Evolutionary conservation across 2,797 vertebrate genomes (phyloP), one percentile per base, ranked within the genome.

Genomic region (Saguinus oedipus): DNA sequence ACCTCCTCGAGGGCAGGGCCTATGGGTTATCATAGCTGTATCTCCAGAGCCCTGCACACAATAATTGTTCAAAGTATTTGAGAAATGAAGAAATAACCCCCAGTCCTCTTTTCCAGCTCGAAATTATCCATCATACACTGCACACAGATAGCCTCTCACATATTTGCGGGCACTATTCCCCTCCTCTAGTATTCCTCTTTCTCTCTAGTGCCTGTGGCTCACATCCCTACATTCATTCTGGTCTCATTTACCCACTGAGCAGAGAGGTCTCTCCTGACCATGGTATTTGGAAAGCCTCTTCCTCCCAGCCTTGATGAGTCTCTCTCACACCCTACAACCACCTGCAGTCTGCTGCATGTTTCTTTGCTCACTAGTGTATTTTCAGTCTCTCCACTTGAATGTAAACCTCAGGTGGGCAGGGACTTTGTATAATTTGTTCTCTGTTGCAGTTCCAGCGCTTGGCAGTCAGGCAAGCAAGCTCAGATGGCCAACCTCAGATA

Each of bases 211-310:
- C 53, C 87, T 20, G 14, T 11, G 7, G 50, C 42, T 91, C 42
- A n/a, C 17, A 42, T 55, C 76, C 27, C 64, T 50, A 57, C 39
- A 59, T 75, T 39, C 39, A 50, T 20, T 75, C 64, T 82, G 30
- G 30, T 78, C 81, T 42, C 50, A 57, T 22, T 26, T 20, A 27
- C 1, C 44, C 20, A 39, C 59, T 87, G 50, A 9, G 2, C 80
- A 89, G 27, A 33, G 39, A 55, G 53, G 27, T 19, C 61, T 61
- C 80, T 55, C 20, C 30, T 36, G 19, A 83, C 24, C 53, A 7
- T 4, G 2, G 5, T 20, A 0, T 36, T 39, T 2, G 7, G 48
- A 79, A 1, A 50, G 33, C 7, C 14, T 19, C 70, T 19, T 78
- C 42, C 68, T 50, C 30, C 48, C 4, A 12, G 2, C 55, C 9